Evolutionary conservation across 2,888 invertebrate species (phyloP).

Genomic region (Euzophera pinguis): DNA sequence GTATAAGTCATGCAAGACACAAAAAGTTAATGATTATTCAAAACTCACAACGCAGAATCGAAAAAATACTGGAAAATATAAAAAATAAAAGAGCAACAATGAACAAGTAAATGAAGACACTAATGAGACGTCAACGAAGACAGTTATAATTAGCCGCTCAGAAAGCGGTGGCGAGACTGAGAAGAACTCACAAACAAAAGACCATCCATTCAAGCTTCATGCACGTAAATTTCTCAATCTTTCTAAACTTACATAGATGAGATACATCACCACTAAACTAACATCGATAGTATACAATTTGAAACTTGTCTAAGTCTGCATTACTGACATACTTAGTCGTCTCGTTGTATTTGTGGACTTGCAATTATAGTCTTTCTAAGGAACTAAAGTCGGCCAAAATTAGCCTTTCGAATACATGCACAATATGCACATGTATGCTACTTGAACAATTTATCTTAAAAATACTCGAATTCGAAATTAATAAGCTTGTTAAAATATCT

Average conservation of each 20-base stretch:
- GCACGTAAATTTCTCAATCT: constrained; percentile 16
- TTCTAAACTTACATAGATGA: constrained; percentile 1
- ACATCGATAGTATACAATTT: neutral
- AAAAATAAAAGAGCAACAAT: constrained; percentile 59
- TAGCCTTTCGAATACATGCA: constrained; percentile 53
- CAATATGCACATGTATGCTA: too few species aligned
- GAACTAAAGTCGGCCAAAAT: constrained; percentile 40
- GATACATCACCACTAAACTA: neutral
- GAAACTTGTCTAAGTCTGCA: constrained; percentile 29
- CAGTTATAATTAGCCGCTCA: constrained; percentile 47
- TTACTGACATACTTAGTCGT: constrained; percentile 57
- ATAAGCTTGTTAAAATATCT: constrained; percentile 20
- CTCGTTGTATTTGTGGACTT: constrained; percentile 52
- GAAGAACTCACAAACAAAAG: constrained; percentile 23
- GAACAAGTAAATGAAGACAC: constrained; percentile 55
- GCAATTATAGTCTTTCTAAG: constrained; percentile 37
- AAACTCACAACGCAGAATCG: constrained; percentile 25
- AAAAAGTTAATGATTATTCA: constrained; percentile 11
- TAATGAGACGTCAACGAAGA: constrained; percentile 58
- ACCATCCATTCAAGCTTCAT: constrained; percentile 21
- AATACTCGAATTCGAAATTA: neutral
- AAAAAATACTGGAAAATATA: constrained; percentile 27
- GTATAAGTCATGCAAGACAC: too few species aligned
- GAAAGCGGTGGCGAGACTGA: constrained; percentile 35
- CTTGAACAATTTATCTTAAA: constrained; percentile 30